Evolutionary conservation across 1,140 invertebrate species (phyloP).

Genomic region (Rhizoglyphus robini): DNA sequence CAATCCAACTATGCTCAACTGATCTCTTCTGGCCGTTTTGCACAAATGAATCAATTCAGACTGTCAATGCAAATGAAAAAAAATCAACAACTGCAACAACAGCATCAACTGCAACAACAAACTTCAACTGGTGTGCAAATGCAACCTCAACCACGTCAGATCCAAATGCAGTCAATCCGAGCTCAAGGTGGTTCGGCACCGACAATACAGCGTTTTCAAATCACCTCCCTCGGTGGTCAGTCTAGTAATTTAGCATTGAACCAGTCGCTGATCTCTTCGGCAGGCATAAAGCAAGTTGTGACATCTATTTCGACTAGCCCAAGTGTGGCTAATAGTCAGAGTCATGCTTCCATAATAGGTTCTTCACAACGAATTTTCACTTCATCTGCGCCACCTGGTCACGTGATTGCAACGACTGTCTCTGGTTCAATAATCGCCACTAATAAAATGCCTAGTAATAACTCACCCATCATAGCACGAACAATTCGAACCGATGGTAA

Average conservation of each 20-base stretch:
- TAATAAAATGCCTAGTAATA: constrained; percentile 43
- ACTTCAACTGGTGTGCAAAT: neutral
- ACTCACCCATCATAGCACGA: constrained; percentile 1
- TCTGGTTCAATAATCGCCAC: constrained; percentile 48
- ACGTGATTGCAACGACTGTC: constrained; percentile 43
- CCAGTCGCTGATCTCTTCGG: constrained; percentile 1
- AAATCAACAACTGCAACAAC: neutral
- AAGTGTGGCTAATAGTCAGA: constrained; percentile 23
- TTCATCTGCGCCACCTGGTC: constrained; percentile 31
- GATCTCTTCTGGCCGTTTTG: neutral
- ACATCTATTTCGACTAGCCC: constrained; percentile 26
- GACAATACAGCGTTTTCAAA: too few species aligned
- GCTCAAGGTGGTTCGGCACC: too few species aligned
- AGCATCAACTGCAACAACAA: constrained; percentile 6
- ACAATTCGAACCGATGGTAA: constrained; percentile 1
- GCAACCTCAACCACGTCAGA: neutral
- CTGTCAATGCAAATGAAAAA: too few species aligned
- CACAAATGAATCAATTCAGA: too few species aligned
- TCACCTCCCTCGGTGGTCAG: neutral
- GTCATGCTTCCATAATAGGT: constrained; percentile 28
- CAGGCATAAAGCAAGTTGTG: constrained; percentile 25
- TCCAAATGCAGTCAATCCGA: neutral
- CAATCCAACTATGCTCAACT: neutral
- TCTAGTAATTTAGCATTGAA: neutral
- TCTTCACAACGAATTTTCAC: constrained; percentile 26